phyloP scores from a whole-genome alignment of 2,113 vertebrate genomes.

The Campylomormyrus tamandua region DNA sequence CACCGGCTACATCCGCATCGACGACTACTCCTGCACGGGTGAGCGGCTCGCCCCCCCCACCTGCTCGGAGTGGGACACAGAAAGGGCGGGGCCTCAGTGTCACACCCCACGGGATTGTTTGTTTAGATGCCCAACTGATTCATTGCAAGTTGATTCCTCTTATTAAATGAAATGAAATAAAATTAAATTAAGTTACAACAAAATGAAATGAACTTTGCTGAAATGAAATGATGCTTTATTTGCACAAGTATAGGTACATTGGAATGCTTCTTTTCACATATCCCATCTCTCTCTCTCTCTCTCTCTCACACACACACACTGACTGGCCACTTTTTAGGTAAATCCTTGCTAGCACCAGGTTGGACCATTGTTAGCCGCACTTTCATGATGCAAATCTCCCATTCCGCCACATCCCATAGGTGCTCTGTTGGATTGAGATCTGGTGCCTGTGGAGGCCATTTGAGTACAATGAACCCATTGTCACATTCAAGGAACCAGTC shows the following conservation, averaged over 20 bases:
- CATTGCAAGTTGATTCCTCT: neutral
- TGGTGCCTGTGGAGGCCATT: too few relatives aligned
- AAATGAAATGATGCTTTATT: neutral
- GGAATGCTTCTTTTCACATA: neutral
- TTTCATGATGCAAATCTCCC: too few relatives aligned
- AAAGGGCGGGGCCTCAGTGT: neutral
- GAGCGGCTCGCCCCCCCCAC: slow-evolving; percentile 27
- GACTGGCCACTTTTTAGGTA: neutral
- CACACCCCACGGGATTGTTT: neutral
- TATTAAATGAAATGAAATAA: neutral
- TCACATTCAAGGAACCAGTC: too few relatives aligned
- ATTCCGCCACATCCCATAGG: too few relatives aligned
- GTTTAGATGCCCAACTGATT: neutral
- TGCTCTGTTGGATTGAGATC: too few relatives aligned
- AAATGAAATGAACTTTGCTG: neutral
- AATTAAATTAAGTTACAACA: neutral
- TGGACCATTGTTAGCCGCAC: too few relatives aligned
- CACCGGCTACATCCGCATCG: slow-evolving; percentile 74
- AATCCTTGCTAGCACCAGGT: neutral
- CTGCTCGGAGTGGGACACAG: too few relatives aligned
- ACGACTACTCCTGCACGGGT: slow-evolving; percentile 85
- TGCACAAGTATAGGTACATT: neutral
- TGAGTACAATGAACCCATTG: too few relatives aligned
- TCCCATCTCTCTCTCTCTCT: too few relatives aligned
- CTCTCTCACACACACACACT: too few relatives aligned